Evolutionary conservation across 2,888 invertebrate species (phyloP), one percentile per base, ranked within the genome.

Genomic region (Aphrophora alni): DNA sequence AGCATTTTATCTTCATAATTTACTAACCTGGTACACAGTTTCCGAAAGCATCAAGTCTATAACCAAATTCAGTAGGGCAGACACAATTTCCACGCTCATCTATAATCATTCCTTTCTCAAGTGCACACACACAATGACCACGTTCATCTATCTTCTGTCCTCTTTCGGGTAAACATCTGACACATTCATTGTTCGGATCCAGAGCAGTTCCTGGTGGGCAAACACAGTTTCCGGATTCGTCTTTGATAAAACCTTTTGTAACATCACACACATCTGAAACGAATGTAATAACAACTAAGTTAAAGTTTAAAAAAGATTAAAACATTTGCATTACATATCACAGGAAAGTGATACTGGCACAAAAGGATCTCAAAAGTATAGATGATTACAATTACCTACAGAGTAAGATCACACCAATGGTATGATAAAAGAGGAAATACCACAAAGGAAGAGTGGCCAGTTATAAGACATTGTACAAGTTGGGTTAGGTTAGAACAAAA

Each of bases 91-190:
- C 93, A 68, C 93, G 91, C 81, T 95, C 94, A 82, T 95, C 95
- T 33, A 94, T 92, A 21, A 93, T 92, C 88, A 94, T 92, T 33
- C 96, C 96, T 81, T 93, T 92, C 83, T 94, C 93, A 7, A 94
- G 88, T 78, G 95, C 95, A 86, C 97, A 97, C 0, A 95, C 93
- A 86, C 97, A 97, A 71, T 93, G 93, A 0, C 95, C 96, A 68
- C 93, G 91, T 78, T 93, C 92, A 85, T 95, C 95, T 27, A 96
- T 90, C 82, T 93, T 92, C 86, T 93, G 93, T 1, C 96, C 97
- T 83, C 93, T 92, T 82, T 93, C 92, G 28, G 90, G 89, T 17
- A 90, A 90, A 86, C 97, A 97, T 0, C 93, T 93, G 8, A 93
- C 90, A 86, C 97, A 97, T 86, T 94, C 93, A 77, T 95, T 95